Base-by-base conservation (phyloP, 2,797 vertebrate species). In the Falco columbarius region DNA sequence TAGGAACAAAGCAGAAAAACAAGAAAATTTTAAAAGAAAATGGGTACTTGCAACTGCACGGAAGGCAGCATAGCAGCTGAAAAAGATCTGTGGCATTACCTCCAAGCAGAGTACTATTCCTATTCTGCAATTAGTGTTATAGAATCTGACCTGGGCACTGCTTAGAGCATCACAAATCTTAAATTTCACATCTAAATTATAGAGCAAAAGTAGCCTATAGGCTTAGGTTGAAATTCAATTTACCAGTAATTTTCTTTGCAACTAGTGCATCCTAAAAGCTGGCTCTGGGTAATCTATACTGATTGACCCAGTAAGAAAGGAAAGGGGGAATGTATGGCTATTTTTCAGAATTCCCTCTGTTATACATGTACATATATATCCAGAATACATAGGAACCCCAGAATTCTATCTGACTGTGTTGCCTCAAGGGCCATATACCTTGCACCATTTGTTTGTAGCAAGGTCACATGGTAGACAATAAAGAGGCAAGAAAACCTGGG, bases 211-310 rank as follows among this genome's bases (percentile, higher is more conserved):
- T 30, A 75, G 23, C 70, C 66, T 58, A 30, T 38, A 72, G 54
- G 51, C 46, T 81, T 63, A 34, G 29, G 49, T 72, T 58, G 70
- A 91, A 95, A 67, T 24, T 55, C 42, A 74, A 84, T 91, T 79
- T 75, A 40, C 73, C 40, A 74, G 1, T 44, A 0, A 70, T 42
- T 86, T 61, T 51, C 15, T 93, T 70, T 87, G 46, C 30, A 49
- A 86, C 34, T 5, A 71, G n/a, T 22, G 23, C 34, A 42, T 81
- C 26, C 62, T n/a, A 24, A 85, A 92, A 75, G 21, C 42, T 89
- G 36, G 3, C 42, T 85, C 46, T 84, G 51, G 29, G 10, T 93
- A 73, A 89, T 66, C 42, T 52, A 12, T 42, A 54, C 23, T 32
- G 54, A 93, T 22, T 6, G 23, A 90, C 7, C 14, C 58, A 61